Evolutionary conservation across 2,888 invertebrate genomes (phyloP).

Genomic region (Apotomis capreana): DNA sequence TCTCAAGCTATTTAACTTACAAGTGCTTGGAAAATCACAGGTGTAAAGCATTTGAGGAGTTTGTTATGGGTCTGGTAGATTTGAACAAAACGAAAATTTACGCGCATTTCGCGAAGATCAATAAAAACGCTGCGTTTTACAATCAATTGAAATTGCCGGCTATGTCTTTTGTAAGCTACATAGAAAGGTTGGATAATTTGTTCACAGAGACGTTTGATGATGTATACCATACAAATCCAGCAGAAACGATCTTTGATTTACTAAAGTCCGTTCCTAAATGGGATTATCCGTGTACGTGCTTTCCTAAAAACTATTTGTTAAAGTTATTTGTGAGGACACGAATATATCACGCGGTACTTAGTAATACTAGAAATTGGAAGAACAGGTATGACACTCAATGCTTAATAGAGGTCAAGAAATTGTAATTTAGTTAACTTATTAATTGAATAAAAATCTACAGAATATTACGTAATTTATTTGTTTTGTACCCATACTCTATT

Average conservation of each 20-base stretch:
- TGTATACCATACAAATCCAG: constrained; percentile 4
- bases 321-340: constrained; percentile 14
- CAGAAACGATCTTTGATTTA: neutral
- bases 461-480: too few relatives aligned
- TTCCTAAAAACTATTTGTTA: constrained; percentile 10
- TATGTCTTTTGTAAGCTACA: constrained; percentile 1
- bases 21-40: constrained; percentile 13
- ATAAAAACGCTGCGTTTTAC: constrained; percentile 13
- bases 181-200: constrained; percentile 11
- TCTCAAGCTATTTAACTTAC: constrained; percentile 21
- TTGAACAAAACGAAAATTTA: constrained; percentile 16
- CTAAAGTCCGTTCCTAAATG: neutral
- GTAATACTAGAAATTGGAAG: constrained; percentile 11
- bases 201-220: neutral
- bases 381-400: neutral
- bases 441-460: neutral
- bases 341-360: constrained; percentile 8
- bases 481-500: too few relatives aligned
- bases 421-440: neutral
- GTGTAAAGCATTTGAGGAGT: neutral
- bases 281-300: neutral
- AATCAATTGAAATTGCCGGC: constrained; percentile 4
- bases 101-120: neutral
- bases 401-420: constrained; percentile 3
- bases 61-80: neutral